Evolutionary conservation across 2,797 vertebrate genomes (phyloP), one percentile per base, ranked within the genome.

Genomic region (Nyctalus aviator): DNA sequence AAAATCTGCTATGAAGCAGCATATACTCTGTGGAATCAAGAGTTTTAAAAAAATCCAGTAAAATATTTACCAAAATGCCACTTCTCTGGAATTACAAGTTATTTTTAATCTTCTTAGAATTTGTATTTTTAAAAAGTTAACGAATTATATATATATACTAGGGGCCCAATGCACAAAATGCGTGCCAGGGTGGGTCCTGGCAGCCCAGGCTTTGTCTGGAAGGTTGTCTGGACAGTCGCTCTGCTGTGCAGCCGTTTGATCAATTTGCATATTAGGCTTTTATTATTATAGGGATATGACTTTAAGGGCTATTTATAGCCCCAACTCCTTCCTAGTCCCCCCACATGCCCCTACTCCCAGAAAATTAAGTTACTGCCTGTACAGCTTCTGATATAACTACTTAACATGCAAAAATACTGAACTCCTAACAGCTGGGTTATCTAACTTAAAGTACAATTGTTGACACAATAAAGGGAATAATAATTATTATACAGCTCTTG

Each of bases 391-490:
- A 64, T 23, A 66, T 12, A 46, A 44, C 35, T 53, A 37, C 8
- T 27, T 71, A 82, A 88, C 55, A 66, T 35, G 25, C 35, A 84
- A 90, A 78, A 71, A 25, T 12, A 46, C 6, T 71, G 20, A 59
- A 73, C 69, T 78, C 75, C 3, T 30, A 79, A 66, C 5, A 55
- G 73, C 11, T 21, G 41, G 20, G 17, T 88, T 77, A 68, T 15
- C 75, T 62, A 59, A 46, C 82, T 55, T 4, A 69, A 55, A 53
- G 14, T 35, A 17, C 1, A 77, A 5, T 27, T 72, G 11, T 48
- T 81, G 32, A 95, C 72, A 41, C 27, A 32, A 69, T 4, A 71
- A 91, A 90, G 44, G 75, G 75, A 94, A 73, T 27, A 32, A 50
- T 57, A 55, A 71, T 90, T 41, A 21, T 57, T 69, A 69, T 20